Percentiles rank a stretch among this genome's conserved stretches.
These are phyloP conservation scores for Pseudonaja textilis DNA, from an alignment of 2,113 vertebrate species.

Conservation along the genomic window DNA sequence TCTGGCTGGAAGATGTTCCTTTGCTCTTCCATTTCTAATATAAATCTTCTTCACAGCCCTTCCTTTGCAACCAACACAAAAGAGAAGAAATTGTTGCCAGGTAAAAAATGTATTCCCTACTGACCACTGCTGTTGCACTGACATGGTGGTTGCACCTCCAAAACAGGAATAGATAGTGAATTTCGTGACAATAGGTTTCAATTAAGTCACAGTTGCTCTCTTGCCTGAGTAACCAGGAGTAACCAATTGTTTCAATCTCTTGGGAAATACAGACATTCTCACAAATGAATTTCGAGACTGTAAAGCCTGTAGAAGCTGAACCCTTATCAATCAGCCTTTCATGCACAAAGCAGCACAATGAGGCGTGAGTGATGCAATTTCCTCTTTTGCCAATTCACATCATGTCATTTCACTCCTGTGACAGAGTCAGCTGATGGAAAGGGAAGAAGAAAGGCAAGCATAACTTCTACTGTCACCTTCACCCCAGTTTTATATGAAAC, in stretches of 20 bases:
- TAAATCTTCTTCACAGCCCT: neutral
- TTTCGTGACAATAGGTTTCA: constrained; percentile 9
- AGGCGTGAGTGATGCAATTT: constrained; percentile 1
- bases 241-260: constrained; percentile 12
- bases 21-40: constrained; percentile 26
- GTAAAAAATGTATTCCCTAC: neutral
- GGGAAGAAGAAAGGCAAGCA: neutral
- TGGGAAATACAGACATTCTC: constrained; percentile 11
- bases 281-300: neutral
- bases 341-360: constrained; percentile 1
- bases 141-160: neutral
- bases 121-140: neutral
- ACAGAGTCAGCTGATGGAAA: neutral
- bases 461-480: neutral
- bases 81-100: neutral
- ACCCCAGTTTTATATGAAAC: neutral
- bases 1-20: neutral
- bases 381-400: neutral
- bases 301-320: neutral
- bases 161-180: neutral
- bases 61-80: neutral
- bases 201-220: constrained; percentile 22
- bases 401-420: neutral
- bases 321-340: constrained; percentile 2
- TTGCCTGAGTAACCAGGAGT: constrained; percentile 18